Evolutionary conservation across 1,140 invertebrate species (phyloP).

Genomic region (Bicyclus anynana): DNA sequence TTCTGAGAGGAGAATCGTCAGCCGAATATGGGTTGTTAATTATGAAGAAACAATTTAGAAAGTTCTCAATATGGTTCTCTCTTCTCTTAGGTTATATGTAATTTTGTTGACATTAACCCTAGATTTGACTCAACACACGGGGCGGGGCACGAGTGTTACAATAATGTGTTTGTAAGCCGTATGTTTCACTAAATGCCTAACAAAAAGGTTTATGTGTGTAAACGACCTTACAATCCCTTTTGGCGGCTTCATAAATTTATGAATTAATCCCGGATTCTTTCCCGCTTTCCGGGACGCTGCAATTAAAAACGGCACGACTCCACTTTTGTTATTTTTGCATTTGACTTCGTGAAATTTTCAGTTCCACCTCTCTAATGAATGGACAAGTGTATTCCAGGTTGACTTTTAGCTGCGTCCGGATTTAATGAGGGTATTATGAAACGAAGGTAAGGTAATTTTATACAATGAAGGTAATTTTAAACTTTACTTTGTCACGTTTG

Average conservation of each 20-base stretch:
- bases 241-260: slow-evolving; percentile 25
- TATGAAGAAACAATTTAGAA: too few species aligned
- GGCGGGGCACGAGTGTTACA: too few species aligned
- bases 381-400: slow-evolving; percentile 22
- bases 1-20: too few species aligned
- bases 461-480: not conserved
- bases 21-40: too few species aligned
- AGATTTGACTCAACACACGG: too few species aligned
- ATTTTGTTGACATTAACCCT: too few species aligned
- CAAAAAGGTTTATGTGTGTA: not conserved
- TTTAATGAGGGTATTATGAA: slow-evolving; percentile 6
- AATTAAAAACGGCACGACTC: slow-evolving; percentile 23
- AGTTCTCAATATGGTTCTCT: too few species aligned
- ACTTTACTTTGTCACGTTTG: not conserved
- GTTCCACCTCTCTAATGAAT: slow-evolving; percentile 22
- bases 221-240: slow-evolving; percentile 9
- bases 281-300: slow-evolving; percentile 25
- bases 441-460: not conserved
- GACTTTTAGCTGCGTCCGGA: slow-evolving; percentile 11
- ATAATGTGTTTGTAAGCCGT: not conserved
- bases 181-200: not conserved
- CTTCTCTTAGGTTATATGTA: too few species aligned
- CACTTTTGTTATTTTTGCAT: slow-evolving; percentile 27
- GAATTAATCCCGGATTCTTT: slow-evolving; percentile 24
- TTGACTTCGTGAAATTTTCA: slow-evolving; percentile 27